phyloP scores from a whole-genome alignment of 2,888 invertebrate genomes.

The Dynastes hyllus region DNA sequence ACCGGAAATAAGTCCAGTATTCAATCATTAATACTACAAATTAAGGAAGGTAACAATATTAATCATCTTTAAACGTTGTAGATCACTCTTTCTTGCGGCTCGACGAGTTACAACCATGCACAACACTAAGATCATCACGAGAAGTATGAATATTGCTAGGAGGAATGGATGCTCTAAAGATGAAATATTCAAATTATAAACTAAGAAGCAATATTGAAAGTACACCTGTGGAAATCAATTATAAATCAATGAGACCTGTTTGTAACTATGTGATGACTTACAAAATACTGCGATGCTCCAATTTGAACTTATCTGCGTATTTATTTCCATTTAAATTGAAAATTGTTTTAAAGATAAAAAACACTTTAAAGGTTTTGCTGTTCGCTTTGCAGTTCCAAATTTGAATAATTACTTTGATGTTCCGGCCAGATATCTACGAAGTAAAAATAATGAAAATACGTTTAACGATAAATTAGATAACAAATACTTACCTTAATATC shows the following conservation, averaged over 20 bases:
- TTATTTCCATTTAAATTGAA: conserved; percentile 51
- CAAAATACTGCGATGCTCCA: conserved; percentile 52
- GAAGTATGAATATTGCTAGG: conserved; percentile 63
- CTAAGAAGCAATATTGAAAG: conserved; percentile 74
- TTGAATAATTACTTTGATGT: conserved; percentile 23
- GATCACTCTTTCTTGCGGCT: conserved; percentile 78
- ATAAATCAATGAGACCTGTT: background rate
- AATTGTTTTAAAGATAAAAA: conserved; percentile 37
- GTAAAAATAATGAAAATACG: background rate
- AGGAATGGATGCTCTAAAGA: conserved; percentile 67
- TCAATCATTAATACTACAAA: too few species aligned
- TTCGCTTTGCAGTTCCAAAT: conserved; percentile 14
- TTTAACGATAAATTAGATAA: background rate
- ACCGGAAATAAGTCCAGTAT: background rate
- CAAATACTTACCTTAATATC: conserved; percentile 86
- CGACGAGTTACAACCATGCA: conserved; percentile 76
- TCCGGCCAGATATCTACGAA: conserved; percentile 50
- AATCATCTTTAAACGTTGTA: conserved; percentile 81
- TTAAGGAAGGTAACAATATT: background rate
- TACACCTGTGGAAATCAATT: conserved; percentile 71
- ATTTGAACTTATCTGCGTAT: conserved; percentile 43
- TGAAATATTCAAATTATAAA: conserved; percentile 67
- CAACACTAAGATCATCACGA: conserved; percentile 70
- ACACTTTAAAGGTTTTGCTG: background rate
- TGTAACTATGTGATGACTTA: conserved; percentile 12